Percentiles rank a stretch among this genome's conserved stretches.
Evolutionary conservation across 2,113 vertebrate genomes (phyloP).

Genomic region (Pomatorhinus ruficollis): DNA sequence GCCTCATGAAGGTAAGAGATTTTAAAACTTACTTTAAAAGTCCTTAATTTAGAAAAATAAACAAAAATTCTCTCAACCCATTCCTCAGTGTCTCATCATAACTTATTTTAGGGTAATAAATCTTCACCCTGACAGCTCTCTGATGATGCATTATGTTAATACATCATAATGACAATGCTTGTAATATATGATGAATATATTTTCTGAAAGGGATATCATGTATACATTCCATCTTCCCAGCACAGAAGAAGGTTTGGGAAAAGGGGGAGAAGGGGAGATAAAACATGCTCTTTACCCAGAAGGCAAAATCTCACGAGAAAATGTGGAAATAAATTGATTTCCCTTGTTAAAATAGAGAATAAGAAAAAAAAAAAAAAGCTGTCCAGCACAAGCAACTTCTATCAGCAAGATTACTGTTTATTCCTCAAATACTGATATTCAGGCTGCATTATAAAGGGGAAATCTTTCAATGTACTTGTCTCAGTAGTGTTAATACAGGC

Average conservation of each 20-base stretch:
- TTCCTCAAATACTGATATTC: not conserved
- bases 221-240: conserved; percentile 61
- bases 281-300: not conserved
- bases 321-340: not conserved
- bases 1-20: conserved; percentile 47
- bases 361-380: not conserved
- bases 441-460: not conserved
- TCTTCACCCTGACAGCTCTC: conserved; percentile 69
- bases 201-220: conserved; percentile 67
- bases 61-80: conserved; percentile 62
- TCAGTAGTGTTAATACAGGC: not conserved
- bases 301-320: not conserved
- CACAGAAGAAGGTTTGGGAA: conserved; percentile 24
- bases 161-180: conserved; percentile 75
- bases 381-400: not conserved
- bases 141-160: conserved; percentile 77
- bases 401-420: not conserved
- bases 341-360: conserved; percentile 15
- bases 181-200: conserved; percentile 67
- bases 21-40: conserved; percentile 63
- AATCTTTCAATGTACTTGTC: not conserved
- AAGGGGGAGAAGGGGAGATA: not conserved
- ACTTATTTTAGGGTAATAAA: conserved; percentile 69
- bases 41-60: conserved; percentile 74
- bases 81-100: conserved; percentile 53